Conservation (phyloP, 2,888 invertebrate species). For the Leucophora obtusa region DNA sequence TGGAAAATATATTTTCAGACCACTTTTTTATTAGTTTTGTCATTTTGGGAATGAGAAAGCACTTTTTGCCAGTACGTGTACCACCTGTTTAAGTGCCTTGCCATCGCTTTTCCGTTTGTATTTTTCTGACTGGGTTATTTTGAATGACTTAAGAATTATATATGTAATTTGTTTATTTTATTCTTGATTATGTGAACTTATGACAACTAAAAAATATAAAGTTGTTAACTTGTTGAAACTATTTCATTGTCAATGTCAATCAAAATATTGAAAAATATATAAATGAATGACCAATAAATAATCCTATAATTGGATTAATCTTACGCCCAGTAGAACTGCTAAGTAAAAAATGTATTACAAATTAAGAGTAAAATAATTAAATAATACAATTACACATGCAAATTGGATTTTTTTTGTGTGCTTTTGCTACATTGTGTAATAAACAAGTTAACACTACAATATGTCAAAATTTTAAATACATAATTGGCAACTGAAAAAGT, state of each 20-base stretch:
- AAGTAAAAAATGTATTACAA: neutral
- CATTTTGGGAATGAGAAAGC: too few species aligned
- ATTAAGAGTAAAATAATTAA: neutral
- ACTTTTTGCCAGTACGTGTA: too few species aligned
- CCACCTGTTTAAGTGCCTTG: too few species aligned
- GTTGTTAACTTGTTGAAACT: neutral
- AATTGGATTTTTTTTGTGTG: constrained; percentile 14
- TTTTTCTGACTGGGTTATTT: too few species aligned
- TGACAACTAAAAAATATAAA: neutral
- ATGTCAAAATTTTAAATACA: constrained; percentile 43
- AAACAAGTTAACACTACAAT: constrained; percentile 43
- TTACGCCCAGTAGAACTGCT: constrained; percentile 34
- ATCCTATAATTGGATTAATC: constrained; percentile 47
- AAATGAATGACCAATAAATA: constrained; percentile 12
- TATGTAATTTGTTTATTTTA: too few species aligned
- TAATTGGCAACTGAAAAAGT: constrained; percentile 29
- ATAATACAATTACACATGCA: neutral
- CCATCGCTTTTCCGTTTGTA: too few species aligned
- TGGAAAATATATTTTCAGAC: too few species aligned
- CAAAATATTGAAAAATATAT: neutral
- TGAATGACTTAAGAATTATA: too few species aligned
- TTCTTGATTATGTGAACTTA: neutral
- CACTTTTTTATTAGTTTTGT: too few species aligned
- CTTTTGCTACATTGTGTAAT: constrained; percentile 35
- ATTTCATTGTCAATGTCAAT: constrained; percentile 56